Evolutionary conservation across 2,888 invertebrate species (phyloP).

Genomic region (Spicauda simplicius): DNA sequence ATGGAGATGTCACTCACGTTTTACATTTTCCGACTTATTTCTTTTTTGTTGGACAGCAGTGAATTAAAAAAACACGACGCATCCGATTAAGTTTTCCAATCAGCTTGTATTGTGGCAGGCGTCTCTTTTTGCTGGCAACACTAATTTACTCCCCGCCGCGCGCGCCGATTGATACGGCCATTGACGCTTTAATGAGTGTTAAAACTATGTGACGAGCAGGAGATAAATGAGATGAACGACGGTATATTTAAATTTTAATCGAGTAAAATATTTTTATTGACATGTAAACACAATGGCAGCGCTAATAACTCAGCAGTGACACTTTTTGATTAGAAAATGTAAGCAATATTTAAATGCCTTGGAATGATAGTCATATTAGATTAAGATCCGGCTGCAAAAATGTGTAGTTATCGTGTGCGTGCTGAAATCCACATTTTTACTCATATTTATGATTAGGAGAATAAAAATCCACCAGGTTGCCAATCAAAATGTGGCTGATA

Average conservation of each 20-base stretch:
- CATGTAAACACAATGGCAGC: no score
- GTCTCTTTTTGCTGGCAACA: conserved; percentile 53
- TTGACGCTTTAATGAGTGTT: conserved; percentile 32
- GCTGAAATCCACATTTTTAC: no score
- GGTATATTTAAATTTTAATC: conserved; percentile 2
- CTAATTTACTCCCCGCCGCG: conserved; percentile 56
- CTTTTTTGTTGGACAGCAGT: conserved; percentile 5
- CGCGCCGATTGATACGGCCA: conserved; percentile 30
- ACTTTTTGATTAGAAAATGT: no score
- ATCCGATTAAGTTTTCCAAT: conserved; percentile 36
- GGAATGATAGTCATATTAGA: no score
- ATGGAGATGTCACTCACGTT: conserved; percentile 12
- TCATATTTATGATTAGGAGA: no score
- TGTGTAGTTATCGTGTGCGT: no score
- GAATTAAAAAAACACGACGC: conserved; percentile 2
- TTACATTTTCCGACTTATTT: conserved; percentile 17
- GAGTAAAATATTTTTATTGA: background rate
- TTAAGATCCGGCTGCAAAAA: no score
- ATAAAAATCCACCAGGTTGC: no score
- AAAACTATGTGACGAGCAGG: conserved; percentile 32
- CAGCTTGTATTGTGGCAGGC: conserved; percentile 29
- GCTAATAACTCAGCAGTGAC: no score
- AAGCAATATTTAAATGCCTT: no score
- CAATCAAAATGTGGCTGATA: no score
- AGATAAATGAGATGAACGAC: conserved; percentile 21